These are phyloP conservation scores for Gryon sp. DNA, from an alignment of 1,140 invertebrate genomes.

Conservation along the genomic window DNA sequence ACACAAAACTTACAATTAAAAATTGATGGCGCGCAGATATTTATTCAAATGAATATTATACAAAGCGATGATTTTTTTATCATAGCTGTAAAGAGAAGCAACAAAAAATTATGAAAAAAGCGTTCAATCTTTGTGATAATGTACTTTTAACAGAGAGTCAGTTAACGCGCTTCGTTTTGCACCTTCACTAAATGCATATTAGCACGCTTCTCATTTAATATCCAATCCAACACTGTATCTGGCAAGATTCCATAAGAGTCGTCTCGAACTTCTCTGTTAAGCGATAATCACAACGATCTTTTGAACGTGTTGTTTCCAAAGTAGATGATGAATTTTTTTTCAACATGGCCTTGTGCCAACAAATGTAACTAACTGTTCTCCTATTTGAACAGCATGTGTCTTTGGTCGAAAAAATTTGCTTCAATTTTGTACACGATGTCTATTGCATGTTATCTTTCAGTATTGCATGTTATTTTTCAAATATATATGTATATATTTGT, in stretches of 20 bases:
- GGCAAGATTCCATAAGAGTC: conserved; percentile 16
- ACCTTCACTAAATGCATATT: conserved; percentile 45
- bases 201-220: conserved; percentile 48
- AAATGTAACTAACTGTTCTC: conserved; percentile 37
- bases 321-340: conserved; percentile 20
- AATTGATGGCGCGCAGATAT: too few species aligned
- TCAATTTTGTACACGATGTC: neutral
- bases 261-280: conserved; percentile 38
- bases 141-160: conserved; percentile 36
- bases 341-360: conserved; percentile 33
- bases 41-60: too few species aligned
- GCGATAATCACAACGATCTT: conserved; percentile 36
- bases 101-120: neutral
- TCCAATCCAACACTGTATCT: conserved; percentile 23
- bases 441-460: conserved; percentile 21
- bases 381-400: conserved; percentile 28
- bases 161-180: conserved; percentile 45
- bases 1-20: too few species aligned
- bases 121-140: conserved; percentile 41
- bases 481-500: too few species aligned
- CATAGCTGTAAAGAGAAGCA: too few species aligned
- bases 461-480: neutral
- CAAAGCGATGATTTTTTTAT: too few species aligned
- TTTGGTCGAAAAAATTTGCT: conserved; percentile 21
- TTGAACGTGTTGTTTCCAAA: conserved; percentile 11